These are phyloP conservation scores for Gallirallus australis DNA, from an alignment of 2,797 vertebrate species.

Conservation along the genomic window DNA sequence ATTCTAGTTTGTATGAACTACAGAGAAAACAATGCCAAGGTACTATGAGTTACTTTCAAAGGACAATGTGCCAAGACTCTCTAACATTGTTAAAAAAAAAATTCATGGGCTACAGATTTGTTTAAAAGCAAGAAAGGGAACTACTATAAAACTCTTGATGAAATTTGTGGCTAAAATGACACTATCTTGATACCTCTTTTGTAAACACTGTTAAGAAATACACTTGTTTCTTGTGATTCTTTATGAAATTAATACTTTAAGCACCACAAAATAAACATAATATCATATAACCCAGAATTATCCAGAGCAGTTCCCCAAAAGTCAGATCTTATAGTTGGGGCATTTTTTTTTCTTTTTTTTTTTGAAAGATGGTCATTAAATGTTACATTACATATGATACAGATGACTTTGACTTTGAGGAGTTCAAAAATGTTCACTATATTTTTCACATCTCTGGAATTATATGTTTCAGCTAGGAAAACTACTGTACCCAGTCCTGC, in stretches of 20 bases:
- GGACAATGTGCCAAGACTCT: neutral
- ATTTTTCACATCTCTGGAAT: neutral
- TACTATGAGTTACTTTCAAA: neutral
- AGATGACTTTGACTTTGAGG: neutral
- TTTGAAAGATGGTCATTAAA: neutral
- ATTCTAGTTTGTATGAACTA: neutral
- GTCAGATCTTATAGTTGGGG: neutral
- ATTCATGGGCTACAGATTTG: neutral
- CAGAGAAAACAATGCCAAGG: neutral
- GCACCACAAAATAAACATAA: neutral
- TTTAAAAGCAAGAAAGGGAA: neutral
- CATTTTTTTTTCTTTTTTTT: neutral
- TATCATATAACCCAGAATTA: neutral
- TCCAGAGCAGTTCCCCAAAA: neutral
- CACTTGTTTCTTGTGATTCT: neutral
- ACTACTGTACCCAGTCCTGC: neutral
- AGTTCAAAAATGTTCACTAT: neutral
- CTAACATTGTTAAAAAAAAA: neutral
- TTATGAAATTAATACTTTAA: neutral
- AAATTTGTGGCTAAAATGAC: neutral
- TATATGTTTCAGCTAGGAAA: neutral
- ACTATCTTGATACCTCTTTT: neutral
- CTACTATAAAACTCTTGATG: neutral
- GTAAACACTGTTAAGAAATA: neutral
- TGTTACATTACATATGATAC: neutral